Base-by-base conservation (phyloP, 1,140 invertebrate species). In the Hydropsyche tenuis region DNA sequence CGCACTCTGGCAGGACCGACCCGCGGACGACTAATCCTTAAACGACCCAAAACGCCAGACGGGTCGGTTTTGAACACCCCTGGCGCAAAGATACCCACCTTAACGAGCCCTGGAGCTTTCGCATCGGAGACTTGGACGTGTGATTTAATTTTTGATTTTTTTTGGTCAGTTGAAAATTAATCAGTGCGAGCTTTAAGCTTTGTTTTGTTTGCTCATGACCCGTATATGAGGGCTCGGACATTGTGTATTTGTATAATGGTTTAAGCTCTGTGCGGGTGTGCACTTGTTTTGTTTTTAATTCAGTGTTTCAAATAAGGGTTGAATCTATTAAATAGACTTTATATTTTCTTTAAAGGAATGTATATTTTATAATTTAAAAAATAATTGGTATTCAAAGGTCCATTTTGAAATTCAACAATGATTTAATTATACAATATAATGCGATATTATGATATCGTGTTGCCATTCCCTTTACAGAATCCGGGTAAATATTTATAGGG, bases 1-100 rank as follows among this genome's bases (percentile, higher is more conserved):
- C 76, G 74, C 76, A 56, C 76, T 63, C 72, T 73, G 73, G 66
- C 76, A 77, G 56, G 56, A 60, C 56, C 22, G 2, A 60, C 56
- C 56, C 56, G 23, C 56, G 20, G 25, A 18, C 14, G 56, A 60
- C 20, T 60, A 60, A 60, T 60, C 56, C 56, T 25, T 23, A n/a
- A 48, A 60, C 56, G 18, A 20, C 11, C 56, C 56, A 9, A 60
- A 68, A 72, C 56, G 63, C 56, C 64, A 68, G 27, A 51, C 46
- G 27, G 42, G 60, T 46, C 23, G 27, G 20, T 12, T 62, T 62
- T 11, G 56, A n/a, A 16, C 14, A 14, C 14, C 56, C 22, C 27
- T 22, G 14, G 27, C 14, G 11, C 20, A 62, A 62, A 62, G 56
- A 22, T 62, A n/a, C 27, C 22, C 27, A 12, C 14, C 22, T 11